Conservation (phyloP, 2,797 vertebrate species). For the Botia kubotai region DNA sequence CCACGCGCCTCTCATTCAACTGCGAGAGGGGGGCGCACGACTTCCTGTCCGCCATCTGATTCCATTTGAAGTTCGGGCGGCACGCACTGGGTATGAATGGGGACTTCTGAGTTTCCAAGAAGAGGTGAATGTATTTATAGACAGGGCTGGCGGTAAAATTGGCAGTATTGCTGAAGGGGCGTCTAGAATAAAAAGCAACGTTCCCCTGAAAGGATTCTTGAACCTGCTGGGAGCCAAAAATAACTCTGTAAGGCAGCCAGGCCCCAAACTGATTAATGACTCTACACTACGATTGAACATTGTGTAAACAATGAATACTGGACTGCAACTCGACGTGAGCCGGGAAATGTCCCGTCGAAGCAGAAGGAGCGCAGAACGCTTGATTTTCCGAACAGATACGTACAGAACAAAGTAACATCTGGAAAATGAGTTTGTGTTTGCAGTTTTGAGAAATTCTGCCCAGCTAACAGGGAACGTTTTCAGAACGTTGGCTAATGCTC, state of each 20-base stretch:
- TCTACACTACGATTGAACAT: conserved; percentile 29
- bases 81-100: conserved; percentile 34
- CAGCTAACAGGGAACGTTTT: too few relatives aligned
- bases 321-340: background rate
- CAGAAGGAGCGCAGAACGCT: background rate
- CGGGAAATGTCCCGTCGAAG: conserved; percentile 10
- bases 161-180: conserved; percentile 28
- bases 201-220: conserved; percentile 26
- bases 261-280: conserved; percentile 39
- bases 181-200: conserved; percentile 41
- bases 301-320: conserved; percentile 44
- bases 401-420: background rate
- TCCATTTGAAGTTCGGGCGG: background rate
- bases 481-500: too few relatives aligned
- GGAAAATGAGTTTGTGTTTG: background rate
- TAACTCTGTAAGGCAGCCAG: conserved; percentile 17
- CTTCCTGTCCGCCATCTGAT: conserved; percentile 52
- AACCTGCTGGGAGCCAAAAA: conserved; percentile 32
- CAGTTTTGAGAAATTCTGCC: background rate
- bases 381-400: conserved; percentile 8
- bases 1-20: too few relatives aligned
- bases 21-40: conserved; percentile 12
- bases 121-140: conserved; percentile 59
- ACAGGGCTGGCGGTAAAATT: conserved; percentile 9
- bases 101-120: conserved; percentile 56